A percentile compares a stretch with the other conserved stretches of the same genome.
phyloP scores from a whole-genome alignment of 2,888 invertebrate genomes.

The Hylaea fasciaria region DNA sequence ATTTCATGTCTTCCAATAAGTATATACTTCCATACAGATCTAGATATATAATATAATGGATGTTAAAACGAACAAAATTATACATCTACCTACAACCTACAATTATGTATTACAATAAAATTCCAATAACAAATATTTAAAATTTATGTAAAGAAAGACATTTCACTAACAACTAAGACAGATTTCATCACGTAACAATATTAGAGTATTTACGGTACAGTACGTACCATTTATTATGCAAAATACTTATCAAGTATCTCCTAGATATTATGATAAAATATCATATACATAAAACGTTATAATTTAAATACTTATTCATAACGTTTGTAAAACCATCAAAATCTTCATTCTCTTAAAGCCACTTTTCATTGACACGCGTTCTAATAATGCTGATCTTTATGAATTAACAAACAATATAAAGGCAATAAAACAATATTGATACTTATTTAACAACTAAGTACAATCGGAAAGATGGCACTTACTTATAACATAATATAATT shows the following conservation, averaged over 20 bases:
- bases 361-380: constrained; percentile 55
- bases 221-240: constrained; percentile 4
- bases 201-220: constrained; percentile 17
- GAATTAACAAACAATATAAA: not conserved
- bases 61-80: not conserved
- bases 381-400: constrained; percentile 24
- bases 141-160: not conserved
- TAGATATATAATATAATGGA: not conserved
- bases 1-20: not conserved
- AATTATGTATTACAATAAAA: not conserved
- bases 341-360: constrained; percentile 47
- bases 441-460: not conserved
- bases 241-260: constrained; percentile 8
- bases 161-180: not conserved
- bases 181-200: constrained; percentile 3
- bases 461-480: not conserved
- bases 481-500: too few species aligned
- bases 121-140: not conserved
- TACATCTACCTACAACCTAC: too few species aligned
- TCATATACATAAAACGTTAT: constrained; percentile 31
- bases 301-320: constrained; percentile 13
- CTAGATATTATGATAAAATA: constrained; percentile 15
- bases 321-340: constrained; percentile 31
- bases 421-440: not conserved
- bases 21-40: constrained; percentile 18